Conservation (phyloP, 2,888 invertebrate genomes). For the Apamea anceps region DNA sequence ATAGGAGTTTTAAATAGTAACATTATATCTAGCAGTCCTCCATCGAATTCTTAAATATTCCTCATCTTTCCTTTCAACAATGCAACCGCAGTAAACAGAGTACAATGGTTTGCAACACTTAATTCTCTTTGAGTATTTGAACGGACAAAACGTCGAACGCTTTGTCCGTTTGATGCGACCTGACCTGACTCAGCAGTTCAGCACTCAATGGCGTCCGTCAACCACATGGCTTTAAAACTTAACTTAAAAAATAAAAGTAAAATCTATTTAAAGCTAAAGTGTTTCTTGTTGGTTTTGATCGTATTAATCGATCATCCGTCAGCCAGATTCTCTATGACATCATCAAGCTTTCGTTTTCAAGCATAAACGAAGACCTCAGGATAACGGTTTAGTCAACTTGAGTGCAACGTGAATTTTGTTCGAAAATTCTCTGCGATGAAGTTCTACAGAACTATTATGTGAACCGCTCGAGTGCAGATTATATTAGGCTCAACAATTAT, state of each 20-base stretch:
- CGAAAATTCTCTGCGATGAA: background rate
- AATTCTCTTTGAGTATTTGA: constrained; percentile 46
- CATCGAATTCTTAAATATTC: constrained; percentile 11
- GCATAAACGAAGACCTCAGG: background rate
- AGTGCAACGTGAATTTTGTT: background rate
- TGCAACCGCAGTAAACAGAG: constrained; percentile 34
- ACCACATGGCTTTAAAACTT: background rate
- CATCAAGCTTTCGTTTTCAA: constrained; percentile 6
- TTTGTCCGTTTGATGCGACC: constrained; percentile 39
- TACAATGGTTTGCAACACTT: constrained; percentile 36
- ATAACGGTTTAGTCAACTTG: background rate
- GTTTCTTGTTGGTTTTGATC: constrained; percentile 1
- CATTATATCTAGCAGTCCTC: background rate
- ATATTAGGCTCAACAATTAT: background rate
- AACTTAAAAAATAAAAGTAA: background rate
- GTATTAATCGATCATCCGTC: background rate
- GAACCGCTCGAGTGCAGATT: background rate
- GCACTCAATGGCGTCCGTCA: background rate
- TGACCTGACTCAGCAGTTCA: constrained; percentile 25
- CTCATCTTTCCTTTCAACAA: constrained; percentile 22
- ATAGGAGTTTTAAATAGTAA: background rate
- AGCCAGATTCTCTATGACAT: background rate
- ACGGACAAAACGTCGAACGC: constrained; percentile 40
- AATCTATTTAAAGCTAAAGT: background rate
- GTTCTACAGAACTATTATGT: background rate